Percentiles rank a stretch among this genome's conserved stretches.
These are phyloP conservation scores for Drosophila parthenogenetica DNA, from an alignment of 2,888 invertebrate genomes.

Conservation along the genomic window DNA sequence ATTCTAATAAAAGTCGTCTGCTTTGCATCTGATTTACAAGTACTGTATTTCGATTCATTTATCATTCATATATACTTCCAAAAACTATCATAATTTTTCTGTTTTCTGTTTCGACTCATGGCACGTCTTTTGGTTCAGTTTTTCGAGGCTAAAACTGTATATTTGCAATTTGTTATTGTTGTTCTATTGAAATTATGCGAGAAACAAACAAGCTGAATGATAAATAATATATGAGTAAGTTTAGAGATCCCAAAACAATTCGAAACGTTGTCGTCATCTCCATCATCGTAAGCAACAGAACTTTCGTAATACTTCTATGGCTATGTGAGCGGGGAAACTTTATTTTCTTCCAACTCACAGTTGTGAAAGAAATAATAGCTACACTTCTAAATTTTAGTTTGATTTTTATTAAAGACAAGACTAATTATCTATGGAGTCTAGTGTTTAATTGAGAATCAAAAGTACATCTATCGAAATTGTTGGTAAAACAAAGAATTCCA, in stretches of 20 bases:
- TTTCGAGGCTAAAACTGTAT: background rate
- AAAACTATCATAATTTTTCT: background rate
- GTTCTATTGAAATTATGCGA: constrained; percentile 11
- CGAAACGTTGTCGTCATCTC: constrained; percentile 43
- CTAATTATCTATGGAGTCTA: no score
- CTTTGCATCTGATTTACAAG: background rate
- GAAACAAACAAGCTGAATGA: constrained; percentile 16
- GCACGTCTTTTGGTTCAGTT: background rate
- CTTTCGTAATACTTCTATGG: background rate
- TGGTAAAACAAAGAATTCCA: no score
- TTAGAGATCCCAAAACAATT: constrained; percentile 17
- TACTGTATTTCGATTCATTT: background rate
- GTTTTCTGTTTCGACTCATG: no score
- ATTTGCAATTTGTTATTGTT: constrained; percentile 12
- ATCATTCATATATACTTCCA: background rate
- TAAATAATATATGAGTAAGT: constrained; percentile 8
- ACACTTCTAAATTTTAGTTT: no score
- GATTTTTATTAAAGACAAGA: no score
- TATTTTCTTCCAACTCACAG: background rate
- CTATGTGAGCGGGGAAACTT: background rate
- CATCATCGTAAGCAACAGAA: constrained; percentile 23
- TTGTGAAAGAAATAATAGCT: no score
- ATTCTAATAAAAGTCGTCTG: background rate
- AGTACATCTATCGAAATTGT: no score
- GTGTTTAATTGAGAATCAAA: no score